Conservation (phyloP, 2,888 invertebrate genomes). For the Cryptophagus acutangulus region DNA sequence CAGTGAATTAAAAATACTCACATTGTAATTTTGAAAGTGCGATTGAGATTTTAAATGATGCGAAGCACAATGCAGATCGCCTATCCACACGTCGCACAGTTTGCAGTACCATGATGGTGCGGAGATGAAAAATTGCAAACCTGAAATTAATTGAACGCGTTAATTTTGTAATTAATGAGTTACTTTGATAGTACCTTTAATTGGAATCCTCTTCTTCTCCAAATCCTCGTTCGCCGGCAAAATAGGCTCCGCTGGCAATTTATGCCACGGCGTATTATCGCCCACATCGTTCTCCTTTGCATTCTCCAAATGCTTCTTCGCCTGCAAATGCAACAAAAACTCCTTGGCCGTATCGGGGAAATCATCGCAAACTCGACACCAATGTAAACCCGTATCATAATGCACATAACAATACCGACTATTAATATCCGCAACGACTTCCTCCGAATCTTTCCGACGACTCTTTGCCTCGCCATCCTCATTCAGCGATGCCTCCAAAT, state of each 20-base stretch:
- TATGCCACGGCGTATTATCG: slow-evolving; percentile 77
- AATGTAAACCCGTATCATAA: slow-evolving; percentile 86
- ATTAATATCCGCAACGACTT: neutral
- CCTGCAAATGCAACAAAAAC: slow-evolving; percentile 78
- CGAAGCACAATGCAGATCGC: slow-evolving; percentile 82
- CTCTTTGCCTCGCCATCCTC: slow-evolving; percentile 34
- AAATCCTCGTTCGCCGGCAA: slow-evolving; percentile 66
- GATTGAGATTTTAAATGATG: slow-evolving; percentile 74
- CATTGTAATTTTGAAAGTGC: slow-evolving; percentile 77
- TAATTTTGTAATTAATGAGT: neutral
- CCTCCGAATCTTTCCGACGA: slow-evolving; percentile 33
- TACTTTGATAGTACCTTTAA: slow-evolving; percentile 58
- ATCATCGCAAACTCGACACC: slow-evolving; percentile 82
- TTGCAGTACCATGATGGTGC: slow-evolving; percentile 88
- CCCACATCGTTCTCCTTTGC: slow-evolving; percentile 55
- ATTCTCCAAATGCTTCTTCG: slow-evolving; percentile 67
- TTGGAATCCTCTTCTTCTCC: slow-evolving; percentile 73
- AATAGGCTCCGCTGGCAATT: slow-evolving; percentile 57
- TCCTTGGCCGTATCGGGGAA: slow-evolving; percentile 85
- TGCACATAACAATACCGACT: slow-evolving; percentile 69
- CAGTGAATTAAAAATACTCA: slow-evolving; percentile 50
- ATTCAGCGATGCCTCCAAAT: slow-evolving; percentile 41
- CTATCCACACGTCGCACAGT: slow-evolving; percentile 81
- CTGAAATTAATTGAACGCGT: slow-evolving; percentile 44
- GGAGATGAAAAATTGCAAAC: slow-evolving; percentile 82